These are phyloP conservation scores for Caradrina kadenii DNA, from an alignment of 2,888 invertebrate genomes.

Conservation along the genomic window DNA sequence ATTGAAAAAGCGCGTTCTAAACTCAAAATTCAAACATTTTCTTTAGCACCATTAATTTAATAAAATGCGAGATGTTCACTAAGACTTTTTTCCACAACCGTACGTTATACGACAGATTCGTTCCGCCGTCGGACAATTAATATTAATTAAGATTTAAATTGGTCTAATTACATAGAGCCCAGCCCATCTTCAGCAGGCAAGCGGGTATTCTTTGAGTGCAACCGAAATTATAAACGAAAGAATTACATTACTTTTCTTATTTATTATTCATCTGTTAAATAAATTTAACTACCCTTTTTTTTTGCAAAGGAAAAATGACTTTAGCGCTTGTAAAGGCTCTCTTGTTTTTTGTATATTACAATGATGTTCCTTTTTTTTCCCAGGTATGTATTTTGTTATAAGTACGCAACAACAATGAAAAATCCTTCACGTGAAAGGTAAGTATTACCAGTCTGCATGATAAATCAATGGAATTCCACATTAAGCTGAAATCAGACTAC, in stretches of 20 bases:
- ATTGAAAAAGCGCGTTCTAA: conserved; percentile 56
- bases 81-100: conserved; percentile 78
- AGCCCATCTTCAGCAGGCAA: conserved; percentile 82
- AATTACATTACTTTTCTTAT: conserved; percentile 45
- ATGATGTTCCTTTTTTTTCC: conserved; percentile 46
- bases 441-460: conserved; percentile 23
- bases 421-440: conserved; percentile 22
- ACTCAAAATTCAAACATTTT: conserved; percentile 57
- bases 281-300: conserved; percentile 13
- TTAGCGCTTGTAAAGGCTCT: not conserved
- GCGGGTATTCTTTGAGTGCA: conserved; percentile 78
- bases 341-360: conserved; percentile 8
- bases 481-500: conserved; percentile 10
- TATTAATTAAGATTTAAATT: conserved; percentile 91
- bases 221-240: conserved; percentile 74
- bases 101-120: conserved; percentile 88
- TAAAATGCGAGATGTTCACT: conserved; percentile 67
- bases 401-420: conserved; percentile 13
- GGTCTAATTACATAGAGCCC: conserved; percentile 90
- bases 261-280: conserved; percentile 22
- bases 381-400: conserved; percentile 68
- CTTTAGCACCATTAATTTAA: conserved; percentile 58
- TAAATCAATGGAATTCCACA: conserved; percentile 8
- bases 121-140: conserved; percentile 89
- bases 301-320: conserved; percentile 2